Conservation (phyloP, 2,113 vertebrate species). For the Hypomesus transpacificus region DNA sequence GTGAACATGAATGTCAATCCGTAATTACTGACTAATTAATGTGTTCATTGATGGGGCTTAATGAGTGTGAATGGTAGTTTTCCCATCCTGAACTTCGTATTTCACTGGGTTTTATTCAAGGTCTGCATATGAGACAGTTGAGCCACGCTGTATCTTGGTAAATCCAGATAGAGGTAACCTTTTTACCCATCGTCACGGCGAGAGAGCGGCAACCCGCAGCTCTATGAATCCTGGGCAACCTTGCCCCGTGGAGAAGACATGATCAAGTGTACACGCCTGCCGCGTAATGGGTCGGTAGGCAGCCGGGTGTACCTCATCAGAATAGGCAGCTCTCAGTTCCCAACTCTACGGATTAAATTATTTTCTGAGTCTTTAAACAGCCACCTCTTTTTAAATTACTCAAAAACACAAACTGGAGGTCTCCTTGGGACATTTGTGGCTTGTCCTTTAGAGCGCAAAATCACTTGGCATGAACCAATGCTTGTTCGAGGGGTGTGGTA, state of each 20-base stretch:
- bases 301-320: neutral
- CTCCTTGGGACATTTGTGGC: no score
- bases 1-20: neutral
- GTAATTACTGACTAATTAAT: neutral
- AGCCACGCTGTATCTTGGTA: neutral
- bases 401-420: neutral
- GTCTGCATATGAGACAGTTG: neutral
- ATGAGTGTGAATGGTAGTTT: neutral
- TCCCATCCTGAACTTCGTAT: no score
- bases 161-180: constrained; percentile 48
- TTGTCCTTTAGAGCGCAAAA: no score
- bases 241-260: constrained; percentile 33
- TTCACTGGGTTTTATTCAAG: neutral
- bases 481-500: no score
- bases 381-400: neutral
- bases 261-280: constrained; percentile 36
- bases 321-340: neutral
- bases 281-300: constrained; percentile 34
- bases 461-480: no score
- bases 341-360: constrained; percentile 19
- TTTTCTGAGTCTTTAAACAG: neutral
- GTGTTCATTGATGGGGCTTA: neutral
- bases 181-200: constrained; percentile 43
- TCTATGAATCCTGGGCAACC: constrained; percentile 55
- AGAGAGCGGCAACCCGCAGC: constrained; percentile 55